These are phyloP conservation scores for Ammodytes marinus DNA, from an alignment of 2,113 vertebrate species.

Conservation along the genomic window DNA sequence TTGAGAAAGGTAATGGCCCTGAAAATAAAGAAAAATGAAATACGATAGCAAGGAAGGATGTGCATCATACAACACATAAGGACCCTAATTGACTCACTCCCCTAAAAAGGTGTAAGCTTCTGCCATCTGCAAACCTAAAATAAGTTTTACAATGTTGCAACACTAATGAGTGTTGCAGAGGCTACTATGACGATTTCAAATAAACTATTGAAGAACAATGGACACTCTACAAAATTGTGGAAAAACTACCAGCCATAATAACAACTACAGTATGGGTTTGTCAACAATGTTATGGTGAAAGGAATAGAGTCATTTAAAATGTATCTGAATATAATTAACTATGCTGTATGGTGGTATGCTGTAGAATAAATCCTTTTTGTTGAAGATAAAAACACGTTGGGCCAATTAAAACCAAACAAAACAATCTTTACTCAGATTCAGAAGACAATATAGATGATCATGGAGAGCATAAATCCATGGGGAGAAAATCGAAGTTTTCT, in stretches of 20 bases:
- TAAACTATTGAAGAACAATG: not conserved
- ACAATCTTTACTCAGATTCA: no score
- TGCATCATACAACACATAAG: not conserved
- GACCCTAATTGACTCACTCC: not conserved
- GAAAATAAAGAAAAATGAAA: slow-evolving; percentile 19
- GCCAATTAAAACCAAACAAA: no score
- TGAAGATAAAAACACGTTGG: no score
- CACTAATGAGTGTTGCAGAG: not conserved
- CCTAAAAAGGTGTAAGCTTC: not conserved
- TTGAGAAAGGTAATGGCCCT: slow-evolving; percentile 94
- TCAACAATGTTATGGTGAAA: no score
- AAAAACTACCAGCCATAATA: not conserved
- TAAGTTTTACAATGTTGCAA: not conserved
- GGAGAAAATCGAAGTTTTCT: no score
- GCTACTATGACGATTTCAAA: not conserved
- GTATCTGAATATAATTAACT: not conserved
- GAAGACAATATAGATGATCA: no score
- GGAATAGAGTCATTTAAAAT: not conserved
- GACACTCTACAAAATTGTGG: not conserved
- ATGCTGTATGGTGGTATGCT: no score
- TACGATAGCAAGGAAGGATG: not conserved
- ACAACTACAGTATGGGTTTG: no score
- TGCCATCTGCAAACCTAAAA: not conserved
- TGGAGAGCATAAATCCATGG: no score
- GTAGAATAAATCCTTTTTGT: no score